Conservation (phyloP, 2,797 vertebrate genomes). For the Ptychobarbus kaznakovi region DNA sequence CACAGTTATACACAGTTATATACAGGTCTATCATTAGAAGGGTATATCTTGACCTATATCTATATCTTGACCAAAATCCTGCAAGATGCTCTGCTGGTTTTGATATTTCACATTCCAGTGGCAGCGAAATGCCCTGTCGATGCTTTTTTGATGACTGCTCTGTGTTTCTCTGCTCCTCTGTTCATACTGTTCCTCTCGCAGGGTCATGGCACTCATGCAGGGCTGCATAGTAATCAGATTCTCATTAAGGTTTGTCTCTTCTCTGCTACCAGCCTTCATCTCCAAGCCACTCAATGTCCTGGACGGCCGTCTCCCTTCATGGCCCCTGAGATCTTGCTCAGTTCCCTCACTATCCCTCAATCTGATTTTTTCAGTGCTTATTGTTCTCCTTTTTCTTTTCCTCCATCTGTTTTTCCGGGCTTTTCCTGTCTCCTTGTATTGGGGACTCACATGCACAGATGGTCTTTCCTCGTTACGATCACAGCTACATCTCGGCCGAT, state of each 20-base stretch:
- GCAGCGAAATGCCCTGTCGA: constrained; percentile 5
- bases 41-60: background rate
- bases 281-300: constrained; percentile 2
- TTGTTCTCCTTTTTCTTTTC: constrained; percentile 1
- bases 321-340: constrained; percentile 4
- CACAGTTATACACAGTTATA: too few relatives aligned
- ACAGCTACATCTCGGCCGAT: constrained; percentile 80
- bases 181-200: constrained; percentile 38
- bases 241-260: constrained; percentile 65
- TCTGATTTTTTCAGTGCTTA: background rate
- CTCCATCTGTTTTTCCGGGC: constrained; percentile 30
- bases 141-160: constrained; percentile 37
- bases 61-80: background rate
- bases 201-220: constrained; percentile 62
- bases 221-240: constrained; percentile 70
- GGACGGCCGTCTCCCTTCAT: constrained; percentile 8
- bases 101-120: constrained; percentile 1
- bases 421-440: constrained; percentile 17
- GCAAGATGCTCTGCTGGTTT: background rate
- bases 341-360: background rate
- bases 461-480: constrained; percentile 80
- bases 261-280: constrained; percentile 21
- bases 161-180: constrained; percentile 47
- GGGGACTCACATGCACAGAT: constrained; percentile 69
- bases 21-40: background rate